These are phyloP conservation scores for human DNA, from an alignment of 2,113 vertebrate genomes.

Conservation along the genomic window DNA sequence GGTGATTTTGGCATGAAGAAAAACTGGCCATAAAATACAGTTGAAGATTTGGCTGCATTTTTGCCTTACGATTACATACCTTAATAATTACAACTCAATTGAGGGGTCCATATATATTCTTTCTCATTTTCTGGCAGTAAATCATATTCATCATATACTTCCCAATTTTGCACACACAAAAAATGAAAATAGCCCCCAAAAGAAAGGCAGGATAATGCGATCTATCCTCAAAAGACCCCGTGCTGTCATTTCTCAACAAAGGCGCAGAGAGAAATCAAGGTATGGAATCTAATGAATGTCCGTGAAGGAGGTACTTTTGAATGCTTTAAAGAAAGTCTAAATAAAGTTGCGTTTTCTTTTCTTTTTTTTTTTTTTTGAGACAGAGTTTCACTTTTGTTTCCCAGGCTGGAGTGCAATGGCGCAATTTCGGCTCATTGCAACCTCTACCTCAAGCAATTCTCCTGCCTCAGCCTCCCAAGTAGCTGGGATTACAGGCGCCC, in stretches of 20 bases:
- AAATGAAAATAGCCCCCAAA: background rate
- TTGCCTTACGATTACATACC: constrained; percentile 1
- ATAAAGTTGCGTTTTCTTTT: background rate
- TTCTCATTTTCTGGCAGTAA: constrained; percentile 11
- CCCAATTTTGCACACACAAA: background rate
- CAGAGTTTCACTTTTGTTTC: no score
- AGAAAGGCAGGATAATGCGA: background rate
- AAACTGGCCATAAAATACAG: constrained; percentile 16
- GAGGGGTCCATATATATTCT: background rate
- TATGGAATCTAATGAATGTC: background rate
- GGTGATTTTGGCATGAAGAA: constrained; percentile 28
- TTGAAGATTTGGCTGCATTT: background rate
- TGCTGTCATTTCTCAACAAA: background rate
- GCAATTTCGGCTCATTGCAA: no score
- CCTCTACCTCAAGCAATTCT: no score
- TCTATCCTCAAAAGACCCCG: background rate
- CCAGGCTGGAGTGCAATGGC: no score
- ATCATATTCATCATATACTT: background rate
- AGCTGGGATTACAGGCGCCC: no score
- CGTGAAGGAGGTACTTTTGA: background rate
- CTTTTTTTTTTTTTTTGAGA: no score
- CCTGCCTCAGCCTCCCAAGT: no score
- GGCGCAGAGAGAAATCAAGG: background rate
- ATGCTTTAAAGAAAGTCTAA: background rate
- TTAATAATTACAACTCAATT: constrained; percentile 27